Evolutionary conservation across 2,797 vertebrate genomes (phyloP).

Genomic region (Lacerta agilis): DNA sequence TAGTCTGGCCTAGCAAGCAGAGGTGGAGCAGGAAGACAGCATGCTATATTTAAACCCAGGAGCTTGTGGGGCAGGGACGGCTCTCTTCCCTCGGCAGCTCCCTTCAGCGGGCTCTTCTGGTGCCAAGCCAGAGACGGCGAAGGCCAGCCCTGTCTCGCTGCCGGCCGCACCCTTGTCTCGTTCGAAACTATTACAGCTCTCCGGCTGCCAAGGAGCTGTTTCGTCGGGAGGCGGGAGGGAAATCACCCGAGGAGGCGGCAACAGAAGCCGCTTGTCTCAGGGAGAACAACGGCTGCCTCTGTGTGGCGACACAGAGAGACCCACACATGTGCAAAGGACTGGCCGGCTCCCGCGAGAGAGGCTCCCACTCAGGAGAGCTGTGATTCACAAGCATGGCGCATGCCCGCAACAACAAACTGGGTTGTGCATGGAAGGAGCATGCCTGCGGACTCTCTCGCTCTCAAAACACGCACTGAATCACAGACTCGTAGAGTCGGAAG

Average conservation of each 20-base stretch:
- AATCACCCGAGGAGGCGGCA: background rate
- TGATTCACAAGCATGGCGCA: background rate
- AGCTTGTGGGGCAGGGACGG: background rate
- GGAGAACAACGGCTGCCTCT: background rate
- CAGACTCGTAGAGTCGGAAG: too few relatives aligned
- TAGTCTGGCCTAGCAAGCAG: background rate
- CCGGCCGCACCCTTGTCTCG: accelerated
- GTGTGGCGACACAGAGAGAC: background rate
- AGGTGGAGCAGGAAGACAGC: constrained; percentile 2
- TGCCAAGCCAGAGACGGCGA: background rate
- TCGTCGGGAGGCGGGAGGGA: background rate
- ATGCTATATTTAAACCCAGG: constrained; percentile 45
- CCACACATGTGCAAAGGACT: background rate
- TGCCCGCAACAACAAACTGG: background rate
- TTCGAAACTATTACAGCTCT: background rate
- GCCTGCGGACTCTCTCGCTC: background rate
- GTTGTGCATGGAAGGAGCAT: background rate
- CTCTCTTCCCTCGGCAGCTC: background rate
- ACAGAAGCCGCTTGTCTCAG: background rate
- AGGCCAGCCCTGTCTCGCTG: background rate
- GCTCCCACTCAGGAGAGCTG: accelerated
- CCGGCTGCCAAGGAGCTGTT: background rate
- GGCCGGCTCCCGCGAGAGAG: too few relatives aligned
- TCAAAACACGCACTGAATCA: background rate
- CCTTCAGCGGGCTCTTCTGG: background rate